A percentile compares a stretch with the other conserved stretches of the same genome.
Evolutionary conservation across 2,888 invertebrate species (phyloP).

Genomic region (Drosophila anomalata): DNA sequence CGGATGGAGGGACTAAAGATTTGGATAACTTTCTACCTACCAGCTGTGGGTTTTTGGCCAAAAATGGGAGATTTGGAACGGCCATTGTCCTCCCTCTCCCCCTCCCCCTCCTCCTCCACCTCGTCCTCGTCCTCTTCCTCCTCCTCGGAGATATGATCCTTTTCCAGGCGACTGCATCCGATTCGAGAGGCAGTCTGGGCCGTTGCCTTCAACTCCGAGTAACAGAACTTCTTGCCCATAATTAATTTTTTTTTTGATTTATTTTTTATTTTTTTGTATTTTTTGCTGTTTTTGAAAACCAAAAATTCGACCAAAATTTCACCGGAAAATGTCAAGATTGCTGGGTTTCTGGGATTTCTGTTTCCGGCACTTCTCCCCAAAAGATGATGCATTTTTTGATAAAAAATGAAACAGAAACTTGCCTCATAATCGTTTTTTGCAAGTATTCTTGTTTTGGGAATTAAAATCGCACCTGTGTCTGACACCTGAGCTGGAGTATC

Average conservation of each 20-base stretch:
- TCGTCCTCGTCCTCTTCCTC: not conserved
- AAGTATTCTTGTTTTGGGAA: too few species aligned
- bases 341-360: too few species aligned
- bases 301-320: slow-evolving; percentile 3
- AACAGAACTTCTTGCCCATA: slow-evolving; percentile 49
- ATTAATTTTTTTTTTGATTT: slow-evolving; percentile 4
- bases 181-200: not conserved
- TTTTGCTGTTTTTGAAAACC: slow-evolving; percentile 12
- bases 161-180: not conserved
- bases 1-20: not conserved
- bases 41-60: not conserved
- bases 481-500: too few species aligned
- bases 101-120: not conserved
- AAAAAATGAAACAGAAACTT: too few species aligned
- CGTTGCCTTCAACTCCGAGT: slow-evolving; percentile 17
- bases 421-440: too few species aligned
- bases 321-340: not conserved
- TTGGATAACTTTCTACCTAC: not conserved
- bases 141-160: not conserved
- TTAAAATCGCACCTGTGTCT: too few species aligned
- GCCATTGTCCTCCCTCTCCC: not conserved
- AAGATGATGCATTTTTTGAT: too few species aligned
- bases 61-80: not conserved
- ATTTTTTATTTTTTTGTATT: not conserved
- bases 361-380: too few species aligned